Base-by-base conservation (phyloP, 2,888 invertebrate genomes). In the Maniola hyperantus region DNA sequence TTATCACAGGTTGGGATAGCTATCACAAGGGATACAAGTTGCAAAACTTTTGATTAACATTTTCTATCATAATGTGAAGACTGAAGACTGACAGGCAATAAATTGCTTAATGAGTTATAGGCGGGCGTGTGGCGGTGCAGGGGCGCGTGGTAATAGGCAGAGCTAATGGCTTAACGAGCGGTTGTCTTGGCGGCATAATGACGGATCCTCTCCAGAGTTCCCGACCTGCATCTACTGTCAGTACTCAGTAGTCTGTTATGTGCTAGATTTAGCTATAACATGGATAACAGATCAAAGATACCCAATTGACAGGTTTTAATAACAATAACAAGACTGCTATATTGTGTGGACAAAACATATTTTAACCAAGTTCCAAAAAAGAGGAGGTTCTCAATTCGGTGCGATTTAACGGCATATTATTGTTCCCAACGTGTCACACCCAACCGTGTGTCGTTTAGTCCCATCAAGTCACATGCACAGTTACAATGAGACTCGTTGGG, bases 301-400 rank as follows among this genome's bases (percentile, higher is more conserved):
- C 11, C 20, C 33, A 58, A 64, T 26, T 58, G 26, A 42, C 15
- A 33, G 58, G 20, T 15, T 58, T n/a, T 50, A 42, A 39, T n/a
- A 75, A 73, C 69, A 20, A 0, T n/a, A n/a, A n/a, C n/a, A n/a
- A n/a, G n/a, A n/a, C n/a, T n/a, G n/a, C n/a, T n/a, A n/a, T n/a
- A n/a, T n/a, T 36, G 36, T 36, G 36, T 36, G 10, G 36, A 36
- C n/a, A n/a, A n/a, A n/a, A n/a, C n/a, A n/a, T n/a, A n/a, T n/a
- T n/a, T n/a, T n/a, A n/a, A n/a, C n/a, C n/a, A n/a, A n/a, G n/a
- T n/a, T n/a, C n/a, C n/a, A n/a, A n/a, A n/a, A n/a, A n/a, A n/a
- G n/a, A n/a, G n/a, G n/a, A n/a, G n/a, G n/a, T n/a, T n/a, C n/a
- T n/a, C n/a, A n/a, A n/a, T n/a, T n/a, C n/a, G n/a, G n/a, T n/a